Percentiles rank a stretch among this genome's conserved stretches.
phyloP scores from a whole-genome alignment of 2,888 invertebrate species.

The Agriopis marginaria region DNA sequence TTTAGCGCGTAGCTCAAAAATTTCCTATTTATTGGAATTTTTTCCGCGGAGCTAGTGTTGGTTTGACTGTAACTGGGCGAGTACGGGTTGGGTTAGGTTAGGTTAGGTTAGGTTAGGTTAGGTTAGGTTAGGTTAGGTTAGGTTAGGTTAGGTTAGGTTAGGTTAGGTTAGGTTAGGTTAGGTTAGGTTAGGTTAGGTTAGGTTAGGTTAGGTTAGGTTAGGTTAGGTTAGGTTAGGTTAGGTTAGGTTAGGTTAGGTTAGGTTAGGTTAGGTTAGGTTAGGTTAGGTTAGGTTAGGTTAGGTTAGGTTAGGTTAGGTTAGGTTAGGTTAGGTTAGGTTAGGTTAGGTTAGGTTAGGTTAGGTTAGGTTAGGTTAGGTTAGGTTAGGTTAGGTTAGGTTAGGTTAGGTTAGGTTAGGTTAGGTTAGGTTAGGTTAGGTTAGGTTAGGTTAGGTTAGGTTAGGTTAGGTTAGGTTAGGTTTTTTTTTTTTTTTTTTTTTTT shows the following conservation, averaged over 20 bases:
- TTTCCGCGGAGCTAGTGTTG: too few species aligned
- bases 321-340: slow-evolving; percentile 50
- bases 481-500: too few species aligned
- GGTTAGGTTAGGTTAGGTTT: too few species aligned
- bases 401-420: too few species aligned
- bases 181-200: neutral
- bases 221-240: neutral
- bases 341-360: slow-evolving; percentile 49
- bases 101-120: neutral
- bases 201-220: slow-evolving; percentile 3
- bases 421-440: too few species aligned
- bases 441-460: too few species aligned
- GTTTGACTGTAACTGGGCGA: too few species aligned
- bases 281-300: slow-evolving; percentile 1
- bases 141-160: neutral
- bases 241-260: neutral
- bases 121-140: neutral
- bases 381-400: slow-evolving; percentile 46
- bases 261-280: neutral
- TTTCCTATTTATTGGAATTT: too few species aligned
- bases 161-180: neutral
- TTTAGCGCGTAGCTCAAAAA: too few species aligned
- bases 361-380: neutral
- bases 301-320: slow-evolving; percentile 38
- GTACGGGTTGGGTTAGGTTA: neutral